These are phyloP conservation scores for Clitarchus hookeri DNA, from an alignment of 2,888 invertebrate genomes.

Conservation along the genomic window DNA sequence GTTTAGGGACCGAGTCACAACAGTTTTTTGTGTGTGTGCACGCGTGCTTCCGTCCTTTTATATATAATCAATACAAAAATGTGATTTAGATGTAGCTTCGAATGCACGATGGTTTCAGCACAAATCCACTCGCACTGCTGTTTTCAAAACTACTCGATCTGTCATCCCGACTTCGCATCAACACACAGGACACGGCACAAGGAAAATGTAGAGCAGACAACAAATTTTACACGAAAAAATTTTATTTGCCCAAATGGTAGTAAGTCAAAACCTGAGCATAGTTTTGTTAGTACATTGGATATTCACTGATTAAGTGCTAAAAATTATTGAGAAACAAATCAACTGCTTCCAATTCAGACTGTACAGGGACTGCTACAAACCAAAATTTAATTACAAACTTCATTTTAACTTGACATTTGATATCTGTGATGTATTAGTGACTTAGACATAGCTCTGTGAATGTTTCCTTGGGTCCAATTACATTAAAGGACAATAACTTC, in stretches of 20 bases:
- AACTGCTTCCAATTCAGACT: slow-evolving; percentile 4
- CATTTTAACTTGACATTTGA: slow-evolving; percentile 8
- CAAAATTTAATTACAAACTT: slow-evolving; percentile 8
- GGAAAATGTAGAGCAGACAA: not conserved
- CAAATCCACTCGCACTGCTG: too few relatives aligned
- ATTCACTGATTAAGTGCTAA: slow-evolving; percentile 14
- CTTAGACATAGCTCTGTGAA: not conserved
- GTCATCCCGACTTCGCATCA: too few relatives aligned
- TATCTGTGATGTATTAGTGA: slow-evolving; percentile 14
- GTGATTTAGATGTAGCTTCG: too few relatives aligned
- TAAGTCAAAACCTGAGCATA: slow-evolving; percentile 14
- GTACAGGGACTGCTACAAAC: not conserved
- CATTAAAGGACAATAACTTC: not conserved
- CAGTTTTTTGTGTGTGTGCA: too few relatives aligned
- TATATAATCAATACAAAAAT: too few relatives aligned
- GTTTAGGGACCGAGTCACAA: too few relatives aligned
- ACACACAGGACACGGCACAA: too few relatives aligned
- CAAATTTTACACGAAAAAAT: not conserved
- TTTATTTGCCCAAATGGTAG: slow-evolving; percentile 9
- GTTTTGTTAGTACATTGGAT: slow-evolving; percentile 14
- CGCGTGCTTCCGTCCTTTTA: too few relatives aligned
- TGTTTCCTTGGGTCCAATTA: not conserved
- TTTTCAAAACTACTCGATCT: too few relatives aligned
- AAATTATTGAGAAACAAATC: slow-evolving; percentile 2
- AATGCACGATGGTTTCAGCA: too few relatives aligned